These are phyloP conservation scores for Hedychridium roseum DNA, from an alignment of 2,888 invertebrate species.

Conservation along the genomic window DNA sequence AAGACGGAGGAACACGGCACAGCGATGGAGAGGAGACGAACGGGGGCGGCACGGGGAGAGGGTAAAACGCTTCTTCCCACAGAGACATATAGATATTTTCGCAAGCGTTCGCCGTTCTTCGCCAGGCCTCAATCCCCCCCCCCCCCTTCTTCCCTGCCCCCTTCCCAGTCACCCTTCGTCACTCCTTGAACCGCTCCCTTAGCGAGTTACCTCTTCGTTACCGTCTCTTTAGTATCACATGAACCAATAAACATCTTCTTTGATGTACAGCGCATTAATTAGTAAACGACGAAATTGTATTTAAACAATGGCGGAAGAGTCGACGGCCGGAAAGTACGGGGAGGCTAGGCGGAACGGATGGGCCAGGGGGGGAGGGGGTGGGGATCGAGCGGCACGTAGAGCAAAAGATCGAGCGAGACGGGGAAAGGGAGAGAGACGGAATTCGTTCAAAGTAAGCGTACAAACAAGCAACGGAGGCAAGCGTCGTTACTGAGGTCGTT, in stretches of 20 bases:
- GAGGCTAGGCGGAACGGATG: constrained; percentile 20
- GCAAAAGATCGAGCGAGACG: constrained; percentile 4
- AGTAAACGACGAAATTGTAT: constrained; percentile 72
- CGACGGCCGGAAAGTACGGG: constrained; percentile 21
- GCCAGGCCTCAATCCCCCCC: constrained; percentile 21
- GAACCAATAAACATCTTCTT: constrained; percentile 68
- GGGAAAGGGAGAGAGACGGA: constrained; percentile 14
- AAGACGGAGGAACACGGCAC: constrained; percentile 15
- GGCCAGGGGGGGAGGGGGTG: constrained; percentile 10
- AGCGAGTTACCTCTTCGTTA: constrained; percentile 63
- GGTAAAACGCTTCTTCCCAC: constrained; percentile 31
- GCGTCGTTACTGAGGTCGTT: constrained; percentile 45
- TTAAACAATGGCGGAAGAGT: constrained; percentile 67
- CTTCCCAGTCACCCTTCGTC: constrained; percentile 40
- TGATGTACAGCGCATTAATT: constrained; percentile 69
- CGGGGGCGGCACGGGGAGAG: constrained; percentile 12
- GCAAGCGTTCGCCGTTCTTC: constrained; percentile 35
- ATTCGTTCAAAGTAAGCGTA: constrained; percentile 49
- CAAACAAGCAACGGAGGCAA: constrained; percentile 49
- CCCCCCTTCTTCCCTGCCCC: constrained; percentile 18
- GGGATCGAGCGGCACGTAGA: constrained; percentile 3
- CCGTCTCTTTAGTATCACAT: constrained; percentile 66
- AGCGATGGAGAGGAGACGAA: constrained; percentile 8
- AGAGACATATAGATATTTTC: constrained; percentile 48
- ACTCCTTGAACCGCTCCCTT: constrained; percentile 58